phyloP scores from a whole-genome alignment of 2,113 vertebrate genomes.

The Lepisosteus oculatus region DNA sequence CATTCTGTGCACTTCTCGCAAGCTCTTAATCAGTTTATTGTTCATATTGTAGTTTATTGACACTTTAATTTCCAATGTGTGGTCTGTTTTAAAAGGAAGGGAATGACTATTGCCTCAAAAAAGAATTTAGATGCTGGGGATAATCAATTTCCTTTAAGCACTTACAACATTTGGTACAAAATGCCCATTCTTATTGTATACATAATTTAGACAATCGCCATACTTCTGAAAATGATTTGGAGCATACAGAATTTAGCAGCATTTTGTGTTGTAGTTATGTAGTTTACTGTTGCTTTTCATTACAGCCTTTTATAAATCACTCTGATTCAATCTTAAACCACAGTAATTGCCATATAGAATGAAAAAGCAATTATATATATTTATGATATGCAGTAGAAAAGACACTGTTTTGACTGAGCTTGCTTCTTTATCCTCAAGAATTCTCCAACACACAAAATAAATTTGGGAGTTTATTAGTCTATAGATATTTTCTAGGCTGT shows the following conservation, averaged over 20 bases:
- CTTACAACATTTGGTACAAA: neutral
- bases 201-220: too few relatives aligned
- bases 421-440: neutral
- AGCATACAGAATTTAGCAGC: too few relatives aligned
- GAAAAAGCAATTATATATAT: too few relatives aligned
- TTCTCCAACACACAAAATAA: neutral
- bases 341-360: too few relatives aligned
- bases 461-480: neutral
- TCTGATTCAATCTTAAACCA: too few relatives aligned
- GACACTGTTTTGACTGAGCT: neutral
- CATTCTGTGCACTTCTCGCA: conserved; percentile 27
- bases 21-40: conserved; percentile 34
- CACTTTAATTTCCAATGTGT: conserved; percentile 19
- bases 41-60: conserved; percentile 27
- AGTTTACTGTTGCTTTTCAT: too few relatives aligned
- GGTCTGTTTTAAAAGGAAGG: conserved; percentile 42
- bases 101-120: conserved; percentile 9
- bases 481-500: neutral
- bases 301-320: too few relatives aligned
- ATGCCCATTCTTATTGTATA: too few relatives aligned
- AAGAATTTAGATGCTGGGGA: neutral
- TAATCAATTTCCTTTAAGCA: neutral
- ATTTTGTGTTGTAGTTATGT: too few relatives aligned
- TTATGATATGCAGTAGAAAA: neutral
- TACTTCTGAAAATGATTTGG: too few relatives aligned